Percentiles rank a stretch among this genome's conserved stretches.
Conservation (phyloP, 2,888 invertebrate species). For the Tanytarsus gracilentus region DNA sequence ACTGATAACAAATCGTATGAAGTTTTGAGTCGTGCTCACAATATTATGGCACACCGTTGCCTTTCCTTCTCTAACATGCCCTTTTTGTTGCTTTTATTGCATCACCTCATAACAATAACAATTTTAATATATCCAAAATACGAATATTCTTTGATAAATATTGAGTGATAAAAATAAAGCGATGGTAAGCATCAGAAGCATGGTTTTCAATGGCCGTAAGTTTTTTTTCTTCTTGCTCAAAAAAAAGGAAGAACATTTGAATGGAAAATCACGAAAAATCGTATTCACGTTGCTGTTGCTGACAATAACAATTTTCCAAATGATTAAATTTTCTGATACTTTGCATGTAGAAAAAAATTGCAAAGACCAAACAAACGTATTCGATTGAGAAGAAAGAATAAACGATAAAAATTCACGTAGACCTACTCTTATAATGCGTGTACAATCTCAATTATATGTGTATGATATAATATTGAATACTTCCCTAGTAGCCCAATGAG, state of each 20-base stretch:
- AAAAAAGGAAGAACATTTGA: not conserved
- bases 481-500: too few species aligned
- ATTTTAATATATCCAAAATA: slow-evolving; percentile 3
- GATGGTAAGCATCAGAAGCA: not conserved
- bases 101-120: slow-evolving; percentile 4
- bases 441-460: too few species aligned
- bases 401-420: too few species aligned
- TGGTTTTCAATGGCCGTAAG: not conserved
- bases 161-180: not conserved
- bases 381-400: too few species aligned
- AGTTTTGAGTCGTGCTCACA: too few species aligned
- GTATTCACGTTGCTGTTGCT: not conserved
- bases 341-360: not conserved
- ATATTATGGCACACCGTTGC: not conserved
- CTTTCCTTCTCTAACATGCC: not conserved
- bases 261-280: not conserved
- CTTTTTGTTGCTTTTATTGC: not conserved
- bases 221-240: not conserved
- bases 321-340: slow-evolving; percentile 9
- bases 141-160: slow-evolving; percentile 4
- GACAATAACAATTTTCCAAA: not conserved
- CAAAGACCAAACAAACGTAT: not conserved
- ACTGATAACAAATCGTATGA: not conserved
- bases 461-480: too few species aligned
- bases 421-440: too few species aligned